Conservation (phyloP, 2,797 vertebrate species). For the Galaxias olidus region DNA sequence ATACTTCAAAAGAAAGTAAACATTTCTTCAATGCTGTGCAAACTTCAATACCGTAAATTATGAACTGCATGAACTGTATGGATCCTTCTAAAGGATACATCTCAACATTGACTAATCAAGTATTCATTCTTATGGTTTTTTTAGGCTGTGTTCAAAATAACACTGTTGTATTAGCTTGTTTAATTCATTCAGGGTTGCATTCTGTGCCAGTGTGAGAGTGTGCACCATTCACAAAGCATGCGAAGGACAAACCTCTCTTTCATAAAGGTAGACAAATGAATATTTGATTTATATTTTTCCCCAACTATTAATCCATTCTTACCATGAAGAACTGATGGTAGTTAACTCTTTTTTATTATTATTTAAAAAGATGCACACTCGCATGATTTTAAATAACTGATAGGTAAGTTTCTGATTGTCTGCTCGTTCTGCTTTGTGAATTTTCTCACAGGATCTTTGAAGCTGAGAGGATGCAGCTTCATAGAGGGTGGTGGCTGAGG, state of each 20-base stretch:
- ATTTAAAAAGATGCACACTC: background rate
- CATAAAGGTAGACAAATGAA: background rate
- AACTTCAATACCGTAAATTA: too few relatives aligned
- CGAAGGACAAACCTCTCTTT: conserved; percentile 24
- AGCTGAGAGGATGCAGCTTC: conserved; percentile 40
- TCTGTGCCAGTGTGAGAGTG: conserved; percentile 45
- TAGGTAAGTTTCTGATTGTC: background rate
- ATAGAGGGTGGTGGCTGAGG: conserved; percentile 42
- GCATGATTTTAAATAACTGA: background rate
- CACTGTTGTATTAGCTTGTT: conserved; percentile 18
- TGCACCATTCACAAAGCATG: conserved; percentile 72
- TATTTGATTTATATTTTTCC: background rate
- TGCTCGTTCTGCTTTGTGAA: conserved; percentile 61
- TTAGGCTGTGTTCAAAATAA: conserved; percentile 17
- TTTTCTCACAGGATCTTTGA: conserved; percentile 39
- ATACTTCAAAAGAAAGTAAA: too few relatives aligned
- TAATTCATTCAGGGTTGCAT: conserved; percentile 39
- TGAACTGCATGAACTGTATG: conserved; percentile 15
- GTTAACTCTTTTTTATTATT: background rate
- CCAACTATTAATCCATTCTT: background rate
- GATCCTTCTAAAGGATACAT: conserved; percentile 19
- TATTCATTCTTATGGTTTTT: conserved; percentile 6
- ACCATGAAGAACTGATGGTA: background rate
- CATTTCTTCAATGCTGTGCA: too few relatives aligned
- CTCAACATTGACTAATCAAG: conserved; percentile 7